Percentiles rank a stretch among this genome's conserved stretches.
Evolutionary conservation across 2,888 invertebrate genomes (phyloP).

Genomic region (Meteorus colon): DNA sequence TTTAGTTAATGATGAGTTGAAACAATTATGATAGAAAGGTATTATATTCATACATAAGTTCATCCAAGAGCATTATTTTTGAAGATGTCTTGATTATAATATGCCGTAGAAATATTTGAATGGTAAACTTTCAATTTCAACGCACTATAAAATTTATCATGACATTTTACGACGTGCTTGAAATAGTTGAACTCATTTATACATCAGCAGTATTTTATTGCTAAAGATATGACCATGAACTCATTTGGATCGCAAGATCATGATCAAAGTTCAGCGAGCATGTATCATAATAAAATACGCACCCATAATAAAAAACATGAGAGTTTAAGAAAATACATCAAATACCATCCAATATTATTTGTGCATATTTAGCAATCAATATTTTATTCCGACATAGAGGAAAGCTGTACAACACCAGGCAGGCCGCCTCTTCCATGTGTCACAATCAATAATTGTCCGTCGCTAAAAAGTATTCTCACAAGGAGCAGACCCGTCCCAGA

Average conservation of each 20-base stretch:
- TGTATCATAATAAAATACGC: background rate
- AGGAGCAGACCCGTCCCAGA: slow-evolving; percentile 58
- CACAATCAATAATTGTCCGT: slow-evolving; percentile 68
- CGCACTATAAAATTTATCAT: background rate
- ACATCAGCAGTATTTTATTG: background rate
- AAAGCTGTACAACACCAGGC: slow-evolving; percentile 64
- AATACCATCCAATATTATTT: too few species aligned
- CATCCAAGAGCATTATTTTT: too few species aligned
- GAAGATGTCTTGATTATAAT: too few species aligned
- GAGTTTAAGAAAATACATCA: background rate
- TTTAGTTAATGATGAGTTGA: too few species aligned
- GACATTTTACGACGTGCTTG: background rate
- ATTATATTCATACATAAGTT: too few species aligned
- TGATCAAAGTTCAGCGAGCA: background rate
- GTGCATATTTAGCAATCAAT: background rate
- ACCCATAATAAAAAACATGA: background rate
- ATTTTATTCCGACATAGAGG: slow-evolving; percentile 52
- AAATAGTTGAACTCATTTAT: background rate
- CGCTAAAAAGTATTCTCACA: slow-evolving; percentile 63
- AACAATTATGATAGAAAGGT: too few species aligned
- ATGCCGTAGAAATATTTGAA: too few species aligned
- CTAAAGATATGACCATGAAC: background rate
- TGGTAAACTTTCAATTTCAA: too few species aligned
- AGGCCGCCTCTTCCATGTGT: slow-evolving; percentile 67
- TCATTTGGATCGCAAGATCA: background rate